These are phyloP conservation scores for Paramuricea clavata DNA, from an alignment of 92 coral and sea anemone species.

Conservation along the genomic window DNA sequence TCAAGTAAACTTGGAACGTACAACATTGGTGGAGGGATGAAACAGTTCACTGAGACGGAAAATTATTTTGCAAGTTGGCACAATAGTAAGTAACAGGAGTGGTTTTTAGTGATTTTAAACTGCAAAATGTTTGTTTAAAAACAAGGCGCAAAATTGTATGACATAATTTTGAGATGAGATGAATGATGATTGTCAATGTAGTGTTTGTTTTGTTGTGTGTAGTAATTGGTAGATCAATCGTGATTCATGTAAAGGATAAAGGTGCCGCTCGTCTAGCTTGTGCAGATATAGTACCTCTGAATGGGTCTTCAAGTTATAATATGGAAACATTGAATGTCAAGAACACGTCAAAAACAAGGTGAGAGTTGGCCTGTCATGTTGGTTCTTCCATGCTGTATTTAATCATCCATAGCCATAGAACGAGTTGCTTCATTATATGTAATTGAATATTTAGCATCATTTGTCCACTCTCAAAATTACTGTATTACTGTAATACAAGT, in stretches of 20 bases:
- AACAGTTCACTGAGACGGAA: slow-evolving; percentile 78
- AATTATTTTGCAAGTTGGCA: slow-evolving; percentile 49
- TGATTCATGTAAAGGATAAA: slow-evolving; percentile 71
- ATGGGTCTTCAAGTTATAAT: not conserved
- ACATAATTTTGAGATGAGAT: too few species aligned
- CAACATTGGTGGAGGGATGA: slow-evolving; percentile 78
- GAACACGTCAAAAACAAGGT: slow-evolving; percentile 41
- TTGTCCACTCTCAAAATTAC: too few species aligned
- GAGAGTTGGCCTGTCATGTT: not conserved
- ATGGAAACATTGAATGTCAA: slow-evolving; percentile 1
- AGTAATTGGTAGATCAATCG: slow-evolving; percentile 88
- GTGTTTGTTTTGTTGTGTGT: not conserved
- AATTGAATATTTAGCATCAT: too few species aligned
- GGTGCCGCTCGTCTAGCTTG: slow-evolving; percentile 84
- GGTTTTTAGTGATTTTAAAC: too few species aligned
- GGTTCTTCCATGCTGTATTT: too few species aligned
- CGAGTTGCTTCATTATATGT: too few species aligned
- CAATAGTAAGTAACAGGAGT: slow-evolving; percentile 7
- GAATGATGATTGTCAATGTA: too few species aligned
- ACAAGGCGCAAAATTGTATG: too few species aligned
- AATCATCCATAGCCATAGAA: too few species aligned
- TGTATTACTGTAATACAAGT: too few species aligned
- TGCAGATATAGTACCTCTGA: slow-evolving; percentile 73
- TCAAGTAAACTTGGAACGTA: slow-evolving; percentile 79
- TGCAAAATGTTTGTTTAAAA: too few species aligned